Conservation (phyloP, 2,797 vertebrate genomes). For the Poecilia velifera region DNA sequence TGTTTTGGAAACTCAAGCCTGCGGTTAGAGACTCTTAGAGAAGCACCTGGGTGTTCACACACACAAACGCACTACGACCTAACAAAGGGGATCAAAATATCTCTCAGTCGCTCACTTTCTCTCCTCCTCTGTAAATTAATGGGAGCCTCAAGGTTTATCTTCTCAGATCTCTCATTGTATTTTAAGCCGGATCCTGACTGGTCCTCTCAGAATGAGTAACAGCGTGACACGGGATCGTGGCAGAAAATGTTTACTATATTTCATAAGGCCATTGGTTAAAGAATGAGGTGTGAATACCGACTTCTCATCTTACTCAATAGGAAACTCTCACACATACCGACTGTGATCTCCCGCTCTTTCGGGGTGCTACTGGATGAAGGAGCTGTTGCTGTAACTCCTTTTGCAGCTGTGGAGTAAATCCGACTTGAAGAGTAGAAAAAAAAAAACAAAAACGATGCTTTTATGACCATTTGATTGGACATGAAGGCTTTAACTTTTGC, state of each 20-base stretch:
- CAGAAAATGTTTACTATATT: slow-evolving; percentile 42
- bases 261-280: slow-evolving; percentile 45
- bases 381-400: slow-evolving; percentile 64
- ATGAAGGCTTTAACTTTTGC: not conserved
- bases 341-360: slow-evolving; percentile 61
- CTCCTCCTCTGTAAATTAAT: slow-evolving; percentile 40
- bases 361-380: slow-evolving; percentile 67
- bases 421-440: slow-evolving; percentile 42
- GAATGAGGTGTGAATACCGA: slow-evolving; percentile 64
- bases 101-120: slow-evolving; percentile 23
- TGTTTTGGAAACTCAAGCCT: slow-evolving; percentile 79
- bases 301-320: slow-evolving; percentile 30
- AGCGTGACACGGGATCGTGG: slow-evolving; percentile 57
- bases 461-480: not conserved
- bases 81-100: slow-evolving; percentile 18
- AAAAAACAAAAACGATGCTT: slow-evolving; percentile 12
- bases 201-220: slow-evolving; percentile 62
- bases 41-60: slow-evolving; percentile 70
- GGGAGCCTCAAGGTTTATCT: slow-evolving; percentile 42
- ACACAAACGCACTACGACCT: slow-evolving; percentile 33
- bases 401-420: slow-evolving; percentile 44
- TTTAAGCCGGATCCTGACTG: slow-evolving; percentile 53
- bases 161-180: slow-evolving; percentile 57
- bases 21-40: slow-evolving; percentile 61
- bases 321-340: slow-evolving; percentile 52